These are phyloP conservation scores for Anadara kagoshimensis DNA, from an alignment of 1,140 invertebrate species.

Conservation along the genomic window DNA sequence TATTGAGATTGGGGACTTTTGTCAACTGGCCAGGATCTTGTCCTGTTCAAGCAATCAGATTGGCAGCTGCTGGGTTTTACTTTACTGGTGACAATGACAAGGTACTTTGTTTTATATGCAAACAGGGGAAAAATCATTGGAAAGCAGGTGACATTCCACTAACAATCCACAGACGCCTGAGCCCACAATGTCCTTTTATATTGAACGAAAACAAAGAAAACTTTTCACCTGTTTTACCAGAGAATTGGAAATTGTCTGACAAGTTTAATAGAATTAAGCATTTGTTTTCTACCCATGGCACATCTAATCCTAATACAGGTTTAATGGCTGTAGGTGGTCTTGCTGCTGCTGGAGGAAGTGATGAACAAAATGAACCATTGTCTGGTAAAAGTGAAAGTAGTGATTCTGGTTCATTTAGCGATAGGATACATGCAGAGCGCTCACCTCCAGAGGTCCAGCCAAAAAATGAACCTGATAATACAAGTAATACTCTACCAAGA, in stretches of 20 bases:
- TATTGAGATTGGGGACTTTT: conserved; percentile 81
- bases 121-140: conserved; percentile 38
- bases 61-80: conserved; percentile 81
- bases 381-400: background rate
- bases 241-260: background rate
- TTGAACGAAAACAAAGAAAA: conserved; percentile 31
- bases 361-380: background rate
- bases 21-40: conserved; percentile 74
- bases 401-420: background rate
- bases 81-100: conserved; percentile 24
- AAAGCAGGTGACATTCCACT: conserved; percentile 28
- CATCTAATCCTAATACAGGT: background rate
- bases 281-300: conserved; percentile 4
- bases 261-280: conserved; percentile 7
- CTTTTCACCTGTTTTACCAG: conserved; percentile 15
- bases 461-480: no score
- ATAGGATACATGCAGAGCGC: background rate
- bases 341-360: background rate
- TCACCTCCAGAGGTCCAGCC: background rate
- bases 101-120: conserved; percentile 49
- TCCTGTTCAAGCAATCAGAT: conserved; percentile 82
- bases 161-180: conserved; percentile 36
- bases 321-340: background rate
- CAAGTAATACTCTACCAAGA: no score
- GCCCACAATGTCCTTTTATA: conserved; percentile 40